phyloP scores from a whole-genome alignment of 2,888 invertebrate species.

The Emmelina monodactyla region DNA sequence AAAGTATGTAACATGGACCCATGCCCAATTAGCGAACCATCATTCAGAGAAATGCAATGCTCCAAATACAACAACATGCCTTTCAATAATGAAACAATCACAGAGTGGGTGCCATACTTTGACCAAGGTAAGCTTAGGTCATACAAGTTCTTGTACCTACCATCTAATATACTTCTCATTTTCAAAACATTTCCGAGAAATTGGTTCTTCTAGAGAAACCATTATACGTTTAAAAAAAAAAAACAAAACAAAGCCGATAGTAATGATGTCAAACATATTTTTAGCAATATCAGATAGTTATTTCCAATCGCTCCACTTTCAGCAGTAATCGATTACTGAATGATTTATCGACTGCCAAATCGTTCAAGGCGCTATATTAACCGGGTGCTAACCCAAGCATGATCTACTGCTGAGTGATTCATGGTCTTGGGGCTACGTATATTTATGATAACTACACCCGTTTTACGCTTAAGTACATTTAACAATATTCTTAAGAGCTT shows the following conservation, averaged over 20 bases:
- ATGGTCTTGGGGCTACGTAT: background rate
- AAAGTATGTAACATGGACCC: conserved; percentile 82
- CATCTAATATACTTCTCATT: too few species aligned
- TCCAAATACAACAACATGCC: conserved; percentile 72
- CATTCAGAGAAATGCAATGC: conserved; percentile 82
- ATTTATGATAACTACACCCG: background rate
- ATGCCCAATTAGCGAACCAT: conserved; percentile 74
- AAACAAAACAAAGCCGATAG: too few species aligned
- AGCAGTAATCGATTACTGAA: too few species aligned
- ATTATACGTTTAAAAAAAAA: too few species aligned
- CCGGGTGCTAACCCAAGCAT: background rate
- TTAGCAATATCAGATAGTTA: too few species aligned
- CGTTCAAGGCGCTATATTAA: background rate
- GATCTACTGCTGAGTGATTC: background rate
- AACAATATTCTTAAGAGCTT: background rate
- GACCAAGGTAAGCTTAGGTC: conserved; percentile 69
- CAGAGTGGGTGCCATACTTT: conserved; percentile 76
- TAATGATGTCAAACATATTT: too few species aligned
- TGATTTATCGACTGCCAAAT: background rate
- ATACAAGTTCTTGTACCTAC: too few species aligned
- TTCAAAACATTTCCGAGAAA: too few species aligned
- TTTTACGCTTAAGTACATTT: background rate
- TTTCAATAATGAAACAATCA: conserved; percentile 72
- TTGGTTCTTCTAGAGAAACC: too few species aligned
- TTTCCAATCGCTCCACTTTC: too few species aligned